These are phyloP conservation scores for Irena cyanogastra DNA, from an alignment of 2,113 vertebrate species.

Conservation along the genomic window DNA sequence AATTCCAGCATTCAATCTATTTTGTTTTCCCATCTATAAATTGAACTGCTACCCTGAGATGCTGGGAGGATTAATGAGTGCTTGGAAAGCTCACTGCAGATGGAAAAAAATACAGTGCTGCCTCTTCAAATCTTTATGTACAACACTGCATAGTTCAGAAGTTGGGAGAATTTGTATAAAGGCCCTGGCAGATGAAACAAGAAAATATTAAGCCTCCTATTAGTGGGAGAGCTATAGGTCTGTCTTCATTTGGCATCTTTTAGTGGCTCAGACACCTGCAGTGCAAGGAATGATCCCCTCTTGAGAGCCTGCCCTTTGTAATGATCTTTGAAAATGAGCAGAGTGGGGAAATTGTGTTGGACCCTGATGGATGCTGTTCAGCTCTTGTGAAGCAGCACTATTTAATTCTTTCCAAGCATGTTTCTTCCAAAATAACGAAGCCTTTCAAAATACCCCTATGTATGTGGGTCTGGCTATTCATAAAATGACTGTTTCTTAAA, in stretches of 20 bases:
- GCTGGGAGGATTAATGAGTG: conserved; percentile 34
- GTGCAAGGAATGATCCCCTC: neutral
- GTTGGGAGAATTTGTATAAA: neutral
- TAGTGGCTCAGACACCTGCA: neutral
- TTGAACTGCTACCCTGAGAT: conserved; percentile 35
- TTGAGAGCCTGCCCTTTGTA: neutral
- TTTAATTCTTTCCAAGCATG: neutral
- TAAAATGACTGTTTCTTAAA: neutral
- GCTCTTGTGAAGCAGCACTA: neutral
- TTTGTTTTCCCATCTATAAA: conserved; percentile 47
- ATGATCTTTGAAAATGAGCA: neutral
- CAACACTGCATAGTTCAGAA: neutral
- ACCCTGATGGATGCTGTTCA: neutral
- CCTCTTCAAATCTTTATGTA: conserved; percentile 7
- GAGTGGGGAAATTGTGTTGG: neutral
- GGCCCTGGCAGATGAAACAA: neutral
- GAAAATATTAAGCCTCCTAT: neutral
- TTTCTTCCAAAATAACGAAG: neutral
- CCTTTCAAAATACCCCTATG: fast-evolving
- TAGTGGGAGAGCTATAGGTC: neutral
- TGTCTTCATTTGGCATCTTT: neutral
- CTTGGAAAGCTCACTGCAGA: conserved; percentile 29
- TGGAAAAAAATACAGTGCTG: conserved; percentile 3
- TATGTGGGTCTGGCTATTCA: neutral
- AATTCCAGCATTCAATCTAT: neutral